Evolutionary conservation across 2,113 vertebrate genomes (phyloP), one percentile per base, ranked within the genome.

Genomic region (Fukomys damarensis): DNA sequence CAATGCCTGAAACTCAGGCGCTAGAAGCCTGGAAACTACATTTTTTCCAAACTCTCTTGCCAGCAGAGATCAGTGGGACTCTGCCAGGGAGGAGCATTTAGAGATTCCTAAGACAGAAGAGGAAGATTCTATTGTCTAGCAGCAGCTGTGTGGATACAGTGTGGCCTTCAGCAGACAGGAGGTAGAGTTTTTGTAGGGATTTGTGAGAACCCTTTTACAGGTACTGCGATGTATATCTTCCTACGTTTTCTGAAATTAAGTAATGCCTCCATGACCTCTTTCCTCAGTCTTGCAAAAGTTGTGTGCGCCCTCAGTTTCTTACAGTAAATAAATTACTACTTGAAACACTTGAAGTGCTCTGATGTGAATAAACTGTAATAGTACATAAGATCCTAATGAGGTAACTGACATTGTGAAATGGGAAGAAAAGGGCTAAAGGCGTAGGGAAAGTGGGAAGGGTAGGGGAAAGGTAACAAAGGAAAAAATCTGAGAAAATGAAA

Each of bases 1-100:
- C 11, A 26, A 72, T 35, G 24, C 43, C 7, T 3, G 3, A 86
- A 86, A 30, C 22, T 72, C 41, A 41, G 72, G 54, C 22, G 20
- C 80, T 74, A 8, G 84, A 93, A 92, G 28, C 61, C 61, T 56
- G n/a, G 54, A 68, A 66, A 93, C 32, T 89, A 58, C 56, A 68
- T 61, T 92, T 61, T 92, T 95, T 80, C 56, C 35, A 89, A 54
- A 87, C 24, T 65, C 49, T 13, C 20, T 86, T 93, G 28, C 54
- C 65, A 86, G 74, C 7, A 72, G 46, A 35, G 58, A 72, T 54
- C 14, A 61, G 20, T 0, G 19, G 17, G 20, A 30, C 43, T 38
- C 13, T 65, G 59, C 13, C 16, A 32, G 58, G 7, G 16, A 91
- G 43, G 52, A 10, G 26, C 16, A 26, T 3, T 38, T 16, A 56